Conservation (phyloP, 2,113 vertebrate species). For the Brevimyrus niger region DNA sequence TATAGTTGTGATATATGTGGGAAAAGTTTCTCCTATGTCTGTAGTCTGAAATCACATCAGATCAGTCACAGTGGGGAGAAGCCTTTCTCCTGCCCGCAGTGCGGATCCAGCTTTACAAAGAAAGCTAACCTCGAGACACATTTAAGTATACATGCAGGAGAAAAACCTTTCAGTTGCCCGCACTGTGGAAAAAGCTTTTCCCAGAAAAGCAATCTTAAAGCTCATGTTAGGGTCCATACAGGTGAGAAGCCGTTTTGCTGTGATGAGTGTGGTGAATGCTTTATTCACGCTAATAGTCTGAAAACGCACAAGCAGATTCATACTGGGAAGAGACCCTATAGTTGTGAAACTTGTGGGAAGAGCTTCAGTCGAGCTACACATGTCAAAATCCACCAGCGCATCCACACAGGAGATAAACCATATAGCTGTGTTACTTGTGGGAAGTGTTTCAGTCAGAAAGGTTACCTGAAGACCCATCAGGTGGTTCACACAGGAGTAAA, state of each 20-base stretch:
- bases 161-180: slow-evolving; percentile 58
- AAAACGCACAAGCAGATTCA: slow-evolving; percentile 53
- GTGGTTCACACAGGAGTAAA: background rate
- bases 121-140: slow-evolving; percentile 49
- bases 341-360: slow-evolving; percentile 7
- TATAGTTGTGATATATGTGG: slow-evolving; percentile 72
- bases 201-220: slow-evolving; percentile 65
- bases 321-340: slow-evolving; percentile 54
- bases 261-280: slow-evolving; percentile 67
- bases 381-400: slow-evolving; percentile 11
- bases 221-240: slow-evolving; percentile 63
- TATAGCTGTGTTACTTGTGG: slow-evolving; percentile 4
- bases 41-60: slow-evolving; percentile 61
- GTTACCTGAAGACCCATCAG: slow-evolving; percentile 6
- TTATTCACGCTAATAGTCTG: slow-evolving; percentile 24
- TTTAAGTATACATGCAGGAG: slow-evolving; percentile 62
- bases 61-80: slow-evolving; percentile 58
- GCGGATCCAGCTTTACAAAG: slow-evolving; percentile 59
- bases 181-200: slow-evolving; percentile 66
- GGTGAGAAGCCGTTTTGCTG: slow-evolving; percentile 62
- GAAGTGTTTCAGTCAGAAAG: slow-evolving; percentile 11
- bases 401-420: slow-evolving; percentile 13
- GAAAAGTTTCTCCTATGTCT: slow-evolving; percentile 66
- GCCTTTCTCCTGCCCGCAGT: slow-evolving; percentile 53
- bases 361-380: slow-evolving; percentile 9